Base-by-base conservation (phyloP, 1,140 invertebrate species). In the Araneus ventricosus region DNA sequence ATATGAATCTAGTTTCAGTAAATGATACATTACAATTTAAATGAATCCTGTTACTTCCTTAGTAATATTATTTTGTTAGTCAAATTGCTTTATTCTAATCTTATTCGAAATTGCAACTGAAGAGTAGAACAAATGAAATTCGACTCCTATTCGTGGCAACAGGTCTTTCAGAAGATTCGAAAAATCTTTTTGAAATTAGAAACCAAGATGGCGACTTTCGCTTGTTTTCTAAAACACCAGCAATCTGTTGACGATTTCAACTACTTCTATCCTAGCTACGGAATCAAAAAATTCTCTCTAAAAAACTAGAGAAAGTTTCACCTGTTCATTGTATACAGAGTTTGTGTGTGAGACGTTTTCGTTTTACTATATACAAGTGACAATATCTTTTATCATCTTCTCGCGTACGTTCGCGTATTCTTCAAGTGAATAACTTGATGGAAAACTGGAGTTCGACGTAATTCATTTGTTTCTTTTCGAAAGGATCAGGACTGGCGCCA, bases 291-390 rank as follows among this genome's bases (percentile, higher is more conserved):
- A 80, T 82, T 91, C 89, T 91, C 89, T 84, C 89, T 91, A 91
- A 91, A 91, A 91, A 91, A 91, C 89, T 91, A 91, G 89, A 91
- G 89, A 91, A 91, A 91, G 89, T 91, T 91, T 84, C 41, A 63
- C 63, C 75, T 91, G 70, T 91, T 91, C 89, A 61, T 91, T 91
- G 79, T 91, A 63, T 63, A 84, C 34, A 91, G 79, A 30, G 41
- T 24, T 20, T 45, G 17, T 34, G n/a, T 39, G 61, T 75, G 61
- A 70, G 45, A 41, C 30, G 30, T 22, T 88, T 67, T 24, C 24
- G 17, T 88, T 88, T 89, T 75, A 59, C 39, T 84, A 84, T 91
- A n/a, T 91, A 82, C 89, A 82, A 27, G 34, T 61, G 79, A 37
- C 39, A 75, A 24, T 22, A 41, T 17, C n/a, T 63, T 88, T 63